These are phyloP conservation scores for Subacronicta megacephala DNA, from an alignment of 2,888 invertebrate species.

Conservation along the genomic window DNA sequence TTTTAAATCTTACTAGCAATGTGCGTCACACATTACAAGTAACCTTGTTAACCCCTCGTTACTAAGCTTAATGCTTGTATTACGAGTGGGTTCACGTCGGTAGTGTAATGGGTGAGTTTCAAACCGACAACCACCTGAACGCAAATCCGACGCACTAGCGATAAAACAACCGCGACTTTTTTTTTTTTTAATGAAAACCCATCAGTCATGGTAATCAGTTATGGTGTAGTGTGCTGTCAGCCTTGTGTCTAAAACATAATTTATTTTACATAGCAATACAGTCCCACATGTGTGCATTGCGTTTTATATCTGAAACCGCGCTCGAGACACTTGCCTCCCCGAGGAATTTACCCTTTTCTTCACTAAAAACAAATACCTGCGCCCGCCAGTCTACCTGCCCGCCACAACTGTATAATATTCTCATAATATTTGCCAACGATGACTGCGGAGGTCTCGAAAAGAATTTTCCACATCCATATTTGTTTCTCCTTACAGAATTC, in stretches of 20 bases:
- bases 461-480: constrained; percentile 16
- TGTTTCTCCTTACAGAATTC: constrained; percentile 20
- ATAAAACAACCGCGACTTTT: no score
- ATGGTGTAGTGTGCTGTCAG: constrained; percentile 26
- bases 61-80: no score
- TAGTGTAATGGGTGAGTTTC: no score
- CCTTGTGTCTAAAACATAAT: constrained; percentile 33
- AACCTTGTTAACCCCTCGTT: no score
- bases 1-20: no score
- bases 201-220: not conserved
- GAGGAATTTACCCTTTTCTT: constrained; percentile 68
- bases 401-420: constrained; percentile 60
- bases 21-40: no score
- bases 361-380: constrained; percentile 65
- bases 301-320: constrained; percentile 58
- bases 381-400: constrained; percentile 49
- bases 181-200: no score
- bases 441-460: constrained; percentile 42
- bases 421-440: constrained; percentile 57
- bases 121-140: no score
- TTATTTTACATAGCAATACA: constrained; percentile 47
- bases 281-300: constrained; percentile 58
- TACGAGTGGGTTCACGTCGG: no score
- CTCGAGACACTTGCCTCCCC: constrained; percentile 54
- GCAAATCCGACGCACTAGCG: no score